Base-by-base conservation (phyloP, 2,797 vertebrate species). In the Trichosurus vulpecula region DNA sequence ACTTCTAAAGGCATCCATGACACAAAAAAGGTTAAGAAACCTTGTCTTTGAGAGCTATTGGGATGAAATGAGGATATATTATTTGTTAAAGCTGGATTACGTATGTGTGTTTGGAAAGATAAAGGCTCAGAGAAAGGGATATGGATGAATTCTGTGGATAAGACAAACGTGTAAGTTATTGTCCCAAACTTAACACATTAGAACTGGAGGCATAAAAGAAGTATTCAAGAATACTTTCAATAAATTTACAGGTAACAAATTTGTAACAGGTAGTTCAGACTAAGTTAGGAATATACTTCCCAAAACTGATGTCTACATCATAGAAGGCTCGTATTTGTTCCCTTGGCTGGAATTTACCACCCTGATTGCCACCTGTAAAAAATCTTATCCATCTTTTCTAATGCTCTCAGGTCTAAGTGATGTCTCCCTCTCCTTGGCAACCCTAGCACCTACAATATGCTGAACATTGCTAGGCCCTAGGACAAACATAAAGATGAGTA, bases 21-120 rank as follows among this genome's bases (percentile, higher is more conserved):
- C 35, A 16, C 61, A n/a, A 16, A 66, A 41, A 74, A 41, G n/a
- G 22, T 41, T 19, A 41, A 74, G 66, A 74, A 74, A 41, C 19
- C 19, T 41, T 19, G 35, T 41, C 10, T 41, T 41, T 41, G n/a
- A 81, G 66, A 41, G 9, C 87, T 47, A 47, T 51, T 11, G 19
- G 74, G 25, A 3, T 87, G 25, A 47, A 47, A 47, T 81, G 9
- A 81, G 22, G 22, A 81, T 25, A 81, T 27, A 10, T 66, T 11
- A 10, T 47, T 47, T 87, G 47, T 66, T 66, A 66, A 74, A 87
- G 22, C 4, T 47, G 90, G 61, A 95, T 55, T n/a, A 92, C 89
- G 3, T 57, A 57, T 54, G 74, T 52, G 14, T 51, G 54, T 54
- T 61, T 96, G 47, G 35, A 94, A 95, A 96, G 52, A 94, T 91